Base-by-base conservation (phyloP, 64 coral and sea anemone species). In the Platygyra sinensis region DNA sequence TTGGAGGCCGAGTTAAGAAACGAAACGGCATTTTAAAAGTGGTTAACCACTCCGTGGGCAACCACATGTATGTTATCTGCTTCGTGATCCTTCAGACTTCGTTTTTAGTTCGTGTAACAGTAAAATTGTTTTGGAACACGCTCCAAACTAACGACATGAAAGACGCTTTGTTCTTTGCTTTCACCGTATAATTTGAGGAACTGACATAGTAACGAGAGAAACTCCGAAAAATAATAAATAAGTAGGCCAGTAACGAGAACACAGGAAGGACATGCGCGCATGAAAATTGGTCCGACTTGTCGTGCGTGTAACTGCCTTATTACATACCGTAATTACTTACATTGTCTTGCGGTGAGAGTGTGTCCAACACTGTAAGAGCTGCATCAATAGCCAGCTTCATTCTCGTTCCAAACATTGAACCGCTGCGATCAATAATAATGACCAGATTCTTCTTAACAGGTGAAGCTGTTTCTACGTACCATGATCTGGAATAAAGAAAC, bases 371-470 rank as follows among this genome's bases (percentile, higher is more conserved):
- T 72, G 89, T 91, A 3, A 83, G 11, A 8, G 89, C 89, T 5
- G 89, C 80, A 75, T 74, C 89, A 72, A 75, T 91, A 49, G 89
- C 89, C 13, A 91, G 33, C n/a, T 6, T 32, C 89, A 91, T 83
- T 52, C 80, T 72, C 31, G 4, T 1, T 17, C 50, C 9, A 14
- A 11, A 49, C 89, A 91, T 91, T 19, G 89, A 91, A 24, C 55
- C 79, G 75, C 89, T 91, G 54, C 72, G 49, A 62, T 91, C 89
- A 46, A 91, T 84, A 24, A 91, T 84, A 24, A 91, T 91, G 20
- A 91, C 89, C 14, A 91, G 31, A 73, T 91, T 91, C 22, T 91
- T 91, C 31, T 75, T 91, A 54, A 82, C 67, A 75, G 89, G 81
- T 13, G 81, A 83, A 18, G 89, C 89, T 27, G 89, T 74, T 74